These are phyloP conservation scores for Psococerastis gibbosa DNA, from an alignment of 2,888 invertebrate genomes.

Conservation along the genomic window DNA sequence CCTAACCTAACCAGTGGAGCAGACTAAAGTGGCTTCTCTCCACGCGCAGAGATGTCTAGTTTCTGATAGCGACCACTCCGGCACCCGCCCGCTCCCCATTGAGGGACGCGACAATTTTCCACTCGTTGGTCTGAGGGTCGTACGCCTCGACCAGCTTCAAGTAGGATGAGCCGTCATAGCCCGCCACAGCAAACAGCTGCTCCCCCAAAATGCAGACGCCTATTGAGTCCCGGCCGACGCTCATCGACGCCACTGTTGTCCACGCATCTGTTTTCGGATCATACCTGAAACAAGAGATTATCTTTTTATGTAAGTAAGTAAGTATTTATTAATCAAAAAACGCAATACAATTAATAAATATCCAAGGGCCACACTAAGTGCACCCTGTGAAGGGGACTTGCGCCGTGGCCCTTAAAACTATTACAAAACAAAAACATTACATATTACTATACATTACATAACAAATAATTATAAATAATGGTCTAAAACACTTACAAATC, in stretches of 20 bases:
- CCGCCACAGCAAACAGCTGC: constrained; percentile 64
- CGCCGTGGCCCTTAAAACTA: constrained; percentile 1
- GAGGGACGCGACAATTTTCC: constrained; percentile 53
- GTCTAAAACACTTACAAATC: too few relatives aligned
- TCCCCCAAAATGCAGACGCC: constrained; percentile 75
- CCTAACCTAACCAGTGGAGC: too few relatives aligned
- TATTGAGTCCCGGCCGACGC: constrained; percentile 70
- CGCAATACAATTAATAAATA: too few relatives aligned
- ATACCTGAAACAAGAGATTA: constrained; percentile 33
- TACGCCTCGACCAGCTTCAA: constrained; percentile 75
- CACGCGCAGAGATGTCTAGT: too few relatives aligned
- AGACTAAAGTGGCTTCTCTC: too few relatives aligned
- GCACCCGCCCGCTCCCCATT: constrained; percentile 76
- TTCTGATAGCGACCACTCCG: constrained; percentile 45
- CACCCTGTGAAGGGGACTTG: constrained; percentile 6
- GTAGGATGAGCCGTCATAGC: constrained; percentile 81
- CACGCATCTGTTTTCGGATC: constrained; percentile 62
- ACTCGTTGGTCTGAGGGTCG: constrained; percentile 63
- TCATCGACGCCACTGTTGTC: constrained; percentile 68
- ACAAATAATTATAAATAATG: too few relatives aligned
- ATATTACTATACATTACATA: too few relatives aligned
- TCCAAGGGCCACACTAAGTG: too few relatives aligned
- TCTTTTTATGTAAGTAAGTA: too few relatives aligned
- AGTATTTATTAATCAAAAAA: too few relatives aligned
- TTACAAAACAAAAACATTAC: constrained; percentile 10